These are phyloP conservation scores for Drosophila rubida DNA, from an alignment of 2,888 invertebrate species.

Conservation along the genomic window DNA sequence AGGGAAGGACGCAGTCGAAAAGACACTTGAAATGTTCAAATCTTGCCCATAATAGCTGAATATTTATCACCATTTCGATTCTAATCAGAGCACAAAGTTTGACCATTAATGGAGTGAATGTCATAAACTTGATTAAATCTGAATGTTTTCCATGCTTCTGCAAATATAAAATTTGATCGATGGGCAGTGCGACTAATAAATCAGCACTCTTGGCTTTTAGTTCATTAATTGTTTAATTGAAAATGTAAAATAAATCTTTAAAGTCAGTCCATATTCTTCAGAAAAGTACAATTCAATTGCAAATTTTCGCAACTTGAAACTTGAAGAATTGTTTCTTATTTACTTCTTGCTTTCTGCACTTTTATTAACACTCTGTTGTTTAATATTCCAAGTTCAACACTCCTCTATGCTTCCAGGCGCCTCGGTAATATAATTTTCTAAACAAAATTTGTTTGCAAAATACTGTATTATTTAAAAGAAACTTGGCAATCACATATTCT, in stretches of 20 bases:
- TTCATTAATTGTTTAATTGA: too few species aligned
- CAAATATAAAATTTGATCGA: not conserved
- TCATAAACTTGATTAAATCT: not conserved
- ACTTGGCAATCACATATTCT: not conserved
- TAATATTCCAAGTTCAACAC: too few species aligned
- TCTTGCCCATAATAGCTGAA: constrained; percentile 1
- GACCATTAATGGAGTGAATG: not conserved
- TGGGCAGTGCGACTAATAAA: not conserved
- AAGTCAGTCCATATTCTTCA: too few species aligned
- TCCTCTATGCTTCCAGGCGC: too few species aligned
- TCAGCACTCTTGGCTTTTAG: too few species aligned
- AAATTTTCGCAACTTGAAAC: too few species aligned
- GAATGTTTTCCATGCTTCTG: not conserved
- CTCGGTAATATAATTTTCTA: not conserved
- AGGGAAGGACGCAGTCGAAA: not conserved
- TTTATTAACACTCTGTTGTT: too few species aligned
- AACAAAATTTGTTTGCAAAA: not conserved
- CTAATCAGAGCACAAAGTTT: not conserved
- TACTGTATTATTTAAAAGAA: constrained; percentile 1
- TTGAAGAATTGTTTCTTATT: too few species aligned
- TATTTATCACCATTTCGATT: constrained; percentile 2
- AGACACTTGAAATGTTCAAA: constrained; percentile 10
- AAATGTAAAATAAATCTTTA: too few species aligned
- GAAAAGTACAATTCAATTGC: too few species aligned
- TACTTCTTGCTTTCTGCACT: too few species aligned